These are phyloP conservation scores for Megaceryle torquata DNA, from an alignment of 2,113 vertebrate genomes.

Conservation along the genomic window DNA sequence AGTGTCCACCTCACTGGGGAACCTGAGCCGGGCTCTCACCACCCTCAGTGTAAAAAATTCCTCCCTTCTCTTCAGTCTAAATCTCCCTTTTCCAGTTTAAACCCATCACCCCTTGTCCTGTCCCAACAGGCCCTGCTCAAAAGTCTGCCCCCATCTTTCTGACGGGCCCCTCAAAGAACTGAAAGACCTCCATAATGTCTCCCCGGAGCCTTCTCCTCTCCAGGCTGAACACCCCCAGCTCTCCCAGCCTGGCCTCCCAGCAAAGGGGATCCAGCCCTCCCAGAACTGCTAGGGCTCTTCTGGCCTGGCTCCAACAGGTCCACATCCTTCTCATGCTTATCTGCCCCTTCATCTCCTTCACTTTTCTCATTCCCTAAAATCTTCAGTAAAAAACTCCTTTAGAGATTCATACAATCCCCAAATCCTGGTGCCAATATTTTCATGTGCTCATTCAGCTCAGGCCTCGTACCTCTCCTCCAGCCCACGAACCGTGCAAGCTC, in stretches of 20 bases:
- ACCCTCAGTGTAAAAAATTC: background rate
- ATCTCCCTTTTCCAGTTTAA: background rate
- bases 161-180: background rate
- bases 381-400: background rate
- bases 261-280: background rate
- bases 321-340: background rate
- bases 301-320: background rate
- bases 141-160: background rate
- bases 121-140: background rate
- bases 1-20: background rate
- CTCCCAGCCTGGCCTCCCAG: background rate
- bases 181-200: background rate
- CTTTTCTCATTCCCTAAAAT: background rate
- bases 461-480: no score
- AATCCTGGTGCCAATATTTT: background rate
- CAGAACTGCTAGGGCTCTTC: background rate
- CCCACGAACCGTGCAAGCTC: rapidly evolving
- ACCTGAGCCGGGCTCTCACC: background rate
- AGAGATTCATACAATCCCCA: background rate
- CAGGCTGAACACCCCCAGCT: background rate
- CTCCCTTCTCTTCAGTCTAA: background rate
- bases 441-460: background rate
- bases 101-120: background rate
- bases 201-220: background rate
- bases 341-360: background rate